phyloP scores from a whole-genome alignment of 2,888 invertebrate genomes.

The Endotricha flammealis region DNA sequence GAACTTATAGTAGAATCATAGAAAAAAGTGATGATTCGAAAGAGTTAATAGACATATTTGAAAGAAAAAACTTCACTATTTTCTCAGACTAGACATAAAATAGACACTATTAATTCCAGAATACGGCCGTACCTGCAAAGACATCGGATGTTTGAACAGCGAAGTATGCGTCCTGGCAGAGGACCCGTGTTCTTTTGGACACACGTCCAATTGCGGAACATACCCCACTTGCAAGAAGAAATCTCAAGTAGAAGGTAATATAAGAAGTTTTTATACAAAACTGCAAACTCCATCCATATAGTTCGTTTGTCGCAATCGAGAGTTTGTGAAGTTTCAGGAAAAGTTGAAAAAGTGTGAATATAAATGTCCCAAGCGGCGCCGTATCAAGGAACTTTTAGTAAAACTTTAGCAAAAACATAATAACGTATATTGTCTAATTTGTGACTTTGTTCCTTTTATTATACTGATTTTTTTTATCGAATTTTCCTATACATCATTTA shows the following conservation, averaged over 20 bases:
- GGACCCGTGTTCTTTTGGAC: slow-evolving; percentile 82
- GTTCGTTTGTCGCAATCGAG: slow-evolving; percentile 1
- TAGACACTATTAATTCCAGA: slow-evolving; percentile 78
- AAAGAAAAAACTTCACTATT: no score
- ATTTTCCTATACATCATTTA: no score
- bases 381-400: not conserved
- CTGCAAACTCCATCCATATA: no score
- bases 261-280: no score
- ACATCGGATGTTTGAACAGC: slow-evolving; percentile 85
- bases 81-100: no score
- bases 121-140: slow-evolving; percentile 86
- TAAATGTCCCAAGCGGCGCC: slow-evolving; percentile 6
- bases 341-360: slow-evolving; percentile 1
- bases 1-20: no score
- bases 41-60: no score
- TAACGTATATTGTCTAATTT: not conserved
- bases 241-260: slow-evolving; percentile 66
- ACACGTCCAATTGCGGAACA: slow-evolving; percentile 78
- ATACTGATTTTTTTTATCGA: no score
- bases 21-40: no score
- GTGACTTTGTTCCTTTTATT: no score
- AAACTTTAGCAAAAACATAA: not conserved
- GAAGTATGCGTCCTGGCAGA: slow-evolving; percentile 85
- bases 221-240: slow-evolving; percentile 84
- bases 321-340: not conserved